Conservation (phyloP, 2,888 invertebrate genomes). For the Neoitamus cyanurus region DNA sequence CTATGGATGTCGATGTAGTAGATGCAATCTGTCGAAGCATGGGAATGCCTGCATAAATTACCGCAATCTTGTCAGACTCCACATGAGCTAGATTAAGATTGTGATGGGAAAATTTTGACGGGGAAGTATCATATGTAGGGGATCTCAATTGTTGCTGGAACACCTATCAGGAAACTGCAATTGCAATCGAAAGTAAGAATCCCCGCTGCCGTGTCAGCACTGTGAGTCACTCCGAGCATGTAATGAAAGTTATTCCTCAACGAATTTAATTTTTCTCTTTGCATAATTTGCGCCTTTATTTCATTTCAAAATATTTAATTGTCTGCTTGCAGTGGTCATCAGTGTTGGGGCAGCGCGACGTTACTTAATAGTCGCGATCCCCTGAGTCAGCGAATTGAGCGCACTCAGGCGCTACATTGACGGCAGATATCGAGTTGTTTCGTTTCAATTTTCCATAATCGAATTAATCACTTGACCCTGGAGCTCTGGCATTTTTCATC, state of each 20-base stretch:
- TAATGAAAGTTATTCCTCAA: background rate
- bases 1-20: background rate
- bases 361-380: background rate
- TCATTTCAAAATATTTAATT: background rate
- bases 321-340: background rate
- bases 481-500: slow-evolving; percentile 5
- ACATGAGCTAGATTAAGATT: slow-evolving; percentile 18
- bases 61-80: background rate
- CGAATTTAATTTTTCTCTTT: background rate
- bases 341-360: background rate
- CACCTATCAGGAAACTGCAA: slow-evolving; percentile 6
- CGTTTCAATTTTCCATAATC: slow-evolving; percentile 35
- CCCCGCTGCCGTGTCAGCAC: background rate
- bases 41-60: slow-evolving; percentile 5
- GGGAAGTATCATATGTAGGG: background rate
- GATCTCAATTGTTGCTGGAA: background rate
- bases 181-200: slow-evolving; percentile 10
- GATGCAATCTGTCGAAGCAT: background rate
- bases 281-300: background rate
- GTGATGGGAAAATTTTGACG: background rate
- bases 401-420: background rate
- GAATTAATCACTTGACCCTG: slow-evolving; percentile 32
- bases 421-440: slow-evolving; percentile 5
- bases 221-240: background rate
- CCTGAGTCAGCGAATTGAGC: background rate